Conservation (phyloP, 2,113 vertebrate species). For the Megaceryle torquata region DNA sequence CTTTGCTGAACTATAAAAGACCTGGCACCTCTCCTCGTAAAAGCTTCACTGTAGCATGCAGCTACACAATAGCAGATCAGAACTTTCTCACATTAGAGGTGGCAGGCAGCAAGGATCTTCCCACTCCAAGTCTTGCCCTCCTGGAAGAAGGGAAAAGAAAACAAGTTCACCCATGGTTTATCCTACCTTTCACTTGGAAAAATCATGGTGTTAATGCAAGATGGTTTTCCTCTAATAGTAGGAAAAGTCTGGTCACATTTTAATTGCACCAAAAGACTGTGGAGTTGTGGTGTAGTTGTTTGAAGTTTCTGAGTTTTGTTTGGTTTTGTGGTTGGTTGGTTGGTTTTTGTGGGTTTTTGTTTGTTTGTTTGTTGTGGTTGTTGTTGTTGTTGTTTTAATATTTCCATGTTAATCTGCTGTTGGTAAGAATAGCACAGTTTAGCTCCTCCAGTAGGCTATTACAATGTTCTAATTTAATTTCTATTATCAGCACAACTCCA, state of each 20-base stretch:
- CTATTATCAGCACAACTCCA: neutral
- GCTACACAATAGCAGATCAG: neutral
- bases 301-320: neutral
- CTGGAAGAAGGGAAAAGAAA: neutral
- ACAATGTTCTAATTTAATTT: neutral
- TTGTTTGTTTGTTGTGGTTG: neutral
- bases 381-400: neutral
- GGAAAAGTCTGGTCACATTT: neutral
- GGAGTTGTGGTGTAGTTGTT: neutral
- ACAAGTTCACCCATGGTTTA: neutral
- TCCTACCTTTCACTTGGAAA: neutral
- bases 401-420: neutral
- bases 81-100: neutral
- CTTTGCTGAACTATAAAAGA: neutral
- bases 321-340: neutral
- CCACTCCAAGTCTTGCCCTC: neutral
- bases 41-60: neutral
- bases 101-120: neutral
- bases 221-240: neutral
- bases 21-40: neutral
- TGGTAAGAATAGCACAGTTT: neutral
- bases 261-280: neutral
- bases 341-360: neutral
- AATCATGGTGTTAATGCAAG: neutral
- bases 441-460: neutral